phyloP scores from a whole-genome alignment of 2,888 invertebrate species.

The Dione juno region DNA sequence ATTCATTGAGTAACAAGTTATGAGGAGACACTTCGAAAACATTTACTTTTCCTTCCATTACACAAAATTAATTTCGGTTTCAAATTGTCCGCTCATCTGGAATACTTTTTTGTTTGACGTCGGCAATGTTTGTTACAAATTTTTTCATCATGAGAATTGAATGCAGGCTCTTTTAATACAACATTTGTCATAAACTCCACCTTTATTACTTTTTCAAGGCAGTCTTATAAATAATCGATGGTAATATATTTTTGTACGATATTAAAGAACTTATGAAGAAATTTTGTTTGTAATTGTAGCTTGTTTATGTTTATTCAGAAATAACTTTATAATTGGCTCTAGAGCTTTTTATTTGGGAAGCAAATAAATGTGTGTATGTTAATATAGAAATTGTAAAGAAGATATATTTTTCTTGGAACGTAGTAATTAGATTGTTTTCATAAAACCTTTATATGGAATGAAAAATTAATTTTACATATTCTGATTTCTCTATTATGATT shows the following conservation, averaged over 20 bases:
- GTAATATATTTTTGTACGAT: background rate
- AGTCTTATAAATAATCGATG: constrained; percentile 1
- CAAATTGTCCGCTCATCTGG: constrained; percentile 49
- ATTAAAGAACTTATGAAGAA: background rate
- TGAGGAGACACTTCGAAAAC: constrained; percentile 35
- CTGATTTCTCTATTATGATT: no score
- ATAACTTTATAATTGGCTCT: constrained; percentile 1
- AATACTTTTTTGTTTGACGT: constrained; percentile 49
- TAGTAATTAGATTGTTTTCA: background rate
- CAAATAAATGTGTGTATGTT: background rate
- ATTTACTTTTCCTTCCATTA: constrained; percentile 53
- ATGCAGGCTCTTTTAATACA: constrained; percentile 36
- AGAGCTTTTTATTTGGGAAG: background rate
- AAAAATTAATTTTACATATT: background rate
- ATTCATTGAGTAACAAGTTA: constrained; percentile 25
- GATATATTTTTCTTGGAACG: background rate
- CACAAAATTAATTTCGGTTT: constrained; percentile 51
- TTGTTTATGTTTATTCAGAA: background rate
- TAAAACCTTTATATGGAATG: background rate
- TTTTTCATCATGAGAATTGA: constrained; percentile 49
- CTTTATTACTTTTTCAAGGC: constrained; percentile 25
- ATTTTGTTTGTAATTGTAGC: background rate
- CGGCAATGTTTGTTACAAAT: constrained; percentile 49
- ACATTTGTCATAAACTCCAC: constrained; percentile 14
- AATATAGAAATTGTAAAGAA: background rate